Evolutionary conservation across 2,888 invertebrate genomes (phyloP).

Genomic region (Cactoblastis cactorum): DNA sequence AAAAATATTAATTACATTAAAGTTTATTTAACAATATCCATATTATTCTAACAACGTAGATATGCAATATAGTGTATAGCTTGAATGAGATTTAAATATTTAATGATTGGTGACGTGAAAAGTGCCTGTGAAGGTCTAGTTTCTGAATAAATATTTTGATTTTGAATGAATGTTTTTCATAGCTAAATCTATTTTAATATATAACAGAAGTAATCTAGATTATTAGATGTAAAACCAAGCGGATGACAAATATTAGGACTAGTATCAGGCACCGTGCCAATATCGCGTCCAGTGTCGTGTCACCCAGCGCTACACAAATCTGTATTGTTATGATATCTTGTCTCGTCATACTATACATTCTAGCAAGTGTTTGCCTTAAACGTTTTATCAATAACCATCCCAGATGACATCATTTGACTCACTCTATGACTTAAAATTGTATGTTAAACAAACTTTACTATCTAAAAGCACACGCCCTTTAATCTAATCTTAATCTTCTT

Average conservation of each 20-base stretch:
- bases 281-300: constrained; percentile 24
- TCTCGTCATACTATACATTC: constrained; percentile 1
- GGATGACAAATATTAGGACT: neutral
- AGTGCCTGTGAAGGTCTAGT: too few relatives aligned
- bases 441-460: constrained; percentile 59
- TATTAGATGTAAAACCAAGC: neutral
- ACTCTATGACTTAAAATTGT: constrained; percentile 46
- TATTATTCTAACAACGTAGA: too few relatives aligned
- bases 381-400: constrained; percentile 41
- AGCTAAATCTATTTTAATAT: neutral
- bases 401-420: constrained; percentile 39
- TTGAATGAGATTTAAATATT: too few relatives aligned
- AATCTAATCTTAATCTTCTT: constrained; percentile 61
- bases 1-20: too few relatives aligned
- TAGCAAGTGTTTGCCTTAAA: constrained; percentile 18
- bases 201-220: neutral
- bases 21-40: too few relatives aligned
- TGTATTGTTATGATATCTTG: constrained; percentile 25
- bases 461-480: constrained; percentile 42
- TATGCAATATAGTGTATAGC: too few relatives aligned
- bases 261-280: constrained; percentile 40
- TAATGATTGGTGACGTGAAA: too few relatives aligned
- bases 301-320: constrained; percentile 24
- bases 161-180: too few relatives aligned
- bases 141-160: too few relatives aligned